Evolutionary conservation across 2,113 vertebrate species (phyloP).

Genomic region (Oophaga pumilio): DNA sequence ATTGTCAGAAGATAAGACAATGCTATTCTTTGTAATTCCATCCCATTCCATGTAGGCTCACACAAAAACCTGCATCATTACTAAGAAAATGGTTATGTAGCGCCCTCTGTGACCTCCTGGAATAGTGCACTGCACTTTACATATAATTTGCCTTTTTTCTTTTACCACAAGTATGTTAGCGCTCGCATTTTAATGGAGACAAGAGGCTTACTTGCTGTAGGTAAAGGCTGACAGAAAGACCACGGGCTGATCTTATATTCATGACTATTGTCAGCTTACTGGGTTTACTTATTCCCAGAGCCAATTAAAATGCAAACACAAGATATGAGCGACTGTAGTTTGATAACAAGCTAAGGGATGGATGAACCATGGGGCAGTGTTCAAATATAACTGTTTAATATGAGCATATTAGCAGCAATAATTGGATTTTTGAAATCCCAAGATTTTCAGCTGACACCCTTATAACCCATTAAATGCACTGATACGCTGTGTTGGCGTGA

Average conservation of each 20-base stretch:
- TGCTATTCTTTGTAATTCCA: not conserved
- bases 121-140: not conserved
- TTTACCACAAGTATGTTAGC: not conserved
- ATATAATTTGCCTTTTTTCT: not conserved
- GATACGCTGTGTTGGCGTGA: slow-evolving; percentile 67
- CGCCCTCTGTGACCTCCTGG: not conserved
- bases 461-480: slow-evolving; percentile 70
- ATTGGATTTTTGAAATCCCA: slow-evolving; percentile 75
- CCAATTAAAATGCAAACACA: slow-evolving; percentile 77
- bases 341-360: slow-evolving; percentile 71
- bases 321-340: slow-evolving; percentile 66
- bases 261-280: slow-evolving; percentile 67
- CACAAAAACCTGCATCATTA: not conserved
- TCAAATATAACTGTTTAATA: slow-evolving; percentile 71
- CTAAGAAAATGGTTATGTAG: not conserved
- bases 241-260: slow-evolving; percentile 48
- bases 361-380: slow-evolving; percentile 66
- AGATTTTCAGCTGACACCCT: slow-evolving; percentile 66
- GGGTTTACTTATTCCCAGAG: slow-evolving; percentile 66
- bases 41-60: not conserved
- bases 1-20: not conserved
- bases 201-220: slow-evolving; percentile 30
- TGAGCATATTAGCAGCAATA: slow-evolving; percentile 72
- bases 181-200: slow-evolving; percentile 14
- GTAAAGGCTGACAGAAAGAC: slow-evolving; percentile 47